phyloP scores from a whole-genome alignment of 2,113 vertebrate genomes.

The Rallus limicola region DNA sequence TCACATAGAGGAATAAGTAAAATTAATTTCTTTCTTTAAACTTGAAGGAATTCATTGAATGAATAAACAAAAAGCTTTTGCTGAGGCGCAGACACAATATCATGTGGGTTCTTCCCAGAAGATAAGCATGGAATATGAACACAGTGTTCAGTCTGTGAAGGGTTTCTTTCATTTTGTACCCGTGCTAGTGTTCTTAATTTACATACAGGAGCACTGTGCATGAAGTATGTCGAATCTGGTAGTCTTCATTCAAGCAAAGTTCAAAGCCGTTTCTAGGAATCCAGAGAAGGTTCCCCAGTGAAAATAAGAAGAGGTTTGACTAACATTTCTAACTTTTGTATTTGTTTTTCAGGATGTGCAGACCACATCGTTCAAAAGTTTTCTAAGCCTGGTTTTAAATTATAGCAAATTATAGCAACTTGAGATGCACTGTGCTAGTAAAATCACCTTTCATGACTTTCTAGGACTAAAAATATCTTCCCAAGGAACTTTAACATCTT shows the following conservation, averaged over 20 bases:
- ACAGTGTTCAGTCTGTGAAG: neutral
- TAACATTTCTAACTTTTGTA: neutral
- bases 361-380: neutral
- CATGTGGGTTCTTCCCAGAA: neutral
- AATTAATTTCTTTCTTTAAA: slow-evolving; percentile 77
- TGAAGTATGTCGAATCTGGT: neutral
- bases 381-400: neutral
- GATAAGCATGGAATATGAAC: neutral
- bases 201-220: neutral
- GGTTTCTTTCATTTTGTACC: neutral
- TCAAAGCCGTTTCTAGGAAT: neutral
- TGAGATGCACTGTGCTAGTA: too few relatives aligned
- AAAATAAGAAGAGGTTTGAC: neutral
- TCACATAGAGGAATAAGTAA: slow-evolving; percentile 71
- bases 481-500: neutral
- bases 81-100: neutral
- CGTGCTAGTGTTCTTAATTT: neutral
- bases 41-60: slow-evolving; percentile 54
- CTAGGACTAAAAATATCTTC: neutral
- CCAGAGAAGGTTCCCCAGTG: rapidly evolving
- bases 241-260: neutral
- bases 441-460: neutral
- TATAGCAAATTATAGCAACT: neutral
- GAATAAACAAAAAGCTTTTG: slow-evolving; percentile 63
- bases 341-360: neutral